A percentile compares a stretch with the other conserved stretches of the same genome.
phyloP scores from a whole-genome alignment of 2,797 vertebrate genomes.

The Tragelaphus eurycerus region DNA sequence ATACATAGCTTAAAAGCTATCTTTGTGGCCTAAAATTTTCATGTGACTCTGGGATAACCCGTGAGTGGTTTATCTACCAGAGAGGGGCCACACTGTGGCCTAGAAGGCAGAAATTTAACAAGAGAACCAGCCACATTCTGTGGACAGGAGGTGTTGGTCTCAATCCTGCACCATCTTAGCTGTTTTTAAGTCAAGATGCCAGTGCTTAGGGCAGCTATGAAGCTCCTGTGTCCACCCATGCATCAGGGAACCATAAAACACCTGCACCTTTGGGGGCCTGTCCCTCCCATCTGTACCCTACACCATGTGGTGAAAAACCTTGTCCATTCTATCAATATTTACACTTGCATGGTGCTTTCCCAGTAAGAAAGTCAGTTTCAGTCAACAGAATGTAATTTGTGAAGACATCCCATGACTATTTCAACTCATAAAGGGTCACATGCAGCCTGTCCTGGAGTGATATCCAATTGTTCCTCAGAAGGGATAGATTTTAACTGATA shows the following conservation, averaged over 20 bases:
- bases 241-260: background rate
- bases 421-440: background rate
- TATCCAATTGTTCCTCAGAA: background rate
- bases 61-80: background rate
- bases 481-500: background rate
- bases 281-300: background rate
- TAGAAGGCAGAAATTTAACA: background rate
- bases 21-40: background rate
- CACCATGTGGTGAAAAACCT: background rate
- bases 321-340: background rate
- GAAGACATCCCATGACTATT: background rate
- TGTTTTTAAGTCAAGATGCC: background rate
- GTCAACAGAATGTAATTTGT: background rate
- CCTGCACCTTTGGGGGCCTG: background rate
- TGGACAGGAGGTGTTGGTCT: background rate
- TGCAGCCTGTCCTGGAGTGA: background rate
- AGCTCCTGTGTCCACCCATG: background rate
- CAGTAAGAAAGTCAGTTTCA: background rate
- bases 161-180: accelerated
- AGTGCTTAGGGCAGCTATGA: background rate
- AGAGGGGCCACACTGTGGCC: background rate
- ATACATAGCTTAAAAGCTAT: background rate
- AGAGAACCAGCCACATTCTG: background rate
- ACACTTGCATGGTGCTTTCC: background rate
- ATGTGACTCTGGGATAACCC: background rate